Percentiles rank a stretch among this genome's conserved stretches.
These are phyloP conservation scores for Argyrosomus regius DNA, from an alignment of 2,797 vertebrate genomes.

Conservation along the genomic window DNA sequence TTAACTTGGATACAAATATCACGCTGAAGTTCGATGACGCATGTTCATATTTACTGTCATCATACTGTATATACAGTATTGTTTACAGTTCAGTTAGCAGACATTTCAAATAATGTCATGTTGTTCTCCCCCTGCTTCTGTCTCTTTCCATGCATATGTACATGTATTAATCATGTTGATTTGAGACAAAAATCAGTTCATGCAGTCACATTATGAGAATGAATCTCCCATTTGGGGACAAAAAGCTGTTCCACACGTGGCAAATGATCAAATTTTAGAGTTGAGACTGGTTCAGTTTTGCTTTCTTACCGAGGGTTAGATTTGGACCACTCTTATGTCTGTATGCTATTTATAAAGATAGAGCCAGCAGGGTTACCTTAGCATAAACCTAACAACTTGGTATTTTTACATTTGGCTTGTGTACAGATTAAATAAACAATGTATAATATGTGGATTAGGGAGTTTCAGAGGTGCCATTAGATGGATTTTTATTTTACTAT, in stretches of 20 bases:
- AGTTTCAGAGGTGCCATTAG: neutral
- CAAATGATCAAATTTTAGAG: neutral
- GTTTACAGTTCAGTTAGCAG: neutral
- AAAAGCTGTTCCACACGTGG: neutral
- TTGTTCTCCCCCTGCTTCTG: neutral
- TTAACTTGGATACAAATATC: conserved; percentile 15
- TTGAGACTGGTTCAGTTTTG: neutral
- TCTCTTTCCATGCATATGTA: neutral
- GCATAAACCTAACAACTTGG: neutral
- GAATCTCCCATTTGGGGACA: neutral
- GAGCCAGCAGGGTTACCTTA: neutral
- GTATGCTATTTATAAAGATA: neutral
- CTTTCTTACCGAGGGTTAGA: neutral
- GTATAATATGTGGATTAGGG: neutral
- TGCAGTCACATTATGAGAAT: neutral
- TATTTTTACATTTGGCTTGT: too few species aligned
- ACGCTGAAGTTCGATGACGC: neutral
- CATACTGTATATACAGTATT: neutral
- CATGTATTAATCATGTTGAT: neutral
- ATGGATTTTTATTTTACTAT: too few species aligned
- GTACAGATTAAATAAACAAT: neutral
- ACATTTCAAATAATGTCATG: conserved; percentile 12
- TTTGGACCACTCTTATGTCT: neutral
- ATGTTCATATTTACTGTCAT: neutral
- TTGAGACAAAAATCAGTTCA: neutral